Conservation (phyloP, 2,113 vertebrate species). For the Corynorhinus townsendii region DNA sequence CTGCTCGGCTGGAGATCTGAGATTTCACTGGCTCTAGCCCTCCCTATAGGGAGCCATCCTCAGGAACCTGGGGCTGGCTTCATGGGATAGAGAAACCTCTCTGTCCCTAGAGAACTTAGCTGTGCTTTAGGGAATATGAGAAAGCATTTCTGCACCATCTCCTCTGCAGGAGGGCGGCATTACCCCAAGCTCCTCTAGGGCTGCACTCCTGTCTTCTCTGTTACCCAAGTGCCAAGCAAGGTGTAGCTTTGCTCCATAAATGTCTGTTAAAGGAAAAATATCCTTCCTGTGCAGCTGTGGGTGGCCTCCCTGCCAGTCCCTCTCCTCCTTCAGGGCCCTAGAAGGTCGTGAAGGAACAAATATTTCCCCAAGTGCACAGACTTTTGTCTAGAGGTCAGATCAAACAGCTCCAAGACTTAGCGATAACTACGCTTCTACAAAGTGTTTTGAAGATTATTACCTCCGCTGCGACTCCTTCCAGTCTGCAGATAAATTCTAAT, state of each 20-base stretch:
- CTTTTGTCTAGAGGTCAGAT: background rate
- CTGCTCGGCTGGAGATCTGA: background rate
- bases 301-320: background rate
- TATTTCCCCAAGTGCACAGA: background rate
- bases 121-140: background rate
- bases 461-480: background rate
- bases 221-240: background rate
- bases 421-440: background rate
- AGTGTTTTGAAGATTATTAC: background rate
- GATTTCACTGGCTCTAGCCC: background rate
- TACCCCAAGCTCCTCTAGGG: background rate
- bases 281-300: background rate
- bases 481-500: slow-evolving; percentile 1
- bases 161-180: background rate
- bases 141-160: background rate
- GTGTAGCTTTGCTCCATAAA: background rate
- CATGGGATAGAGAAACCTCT: background rate
- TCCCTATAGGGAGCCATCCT: background rate
- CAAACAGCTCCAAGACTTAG: background rate
- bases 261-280: background rate
- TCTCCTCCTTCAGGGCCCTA: background rate
- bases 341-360: background rate
- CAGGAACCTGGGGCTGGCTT: background rate
- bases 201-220: background rate
- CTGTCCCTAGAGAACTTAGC: background rate